These are phyloP conservation scores for Drosophila macrospina DNA, from an alignment of 2,888 invertebrate genomes.

Conservation along the genomic window DNA sequence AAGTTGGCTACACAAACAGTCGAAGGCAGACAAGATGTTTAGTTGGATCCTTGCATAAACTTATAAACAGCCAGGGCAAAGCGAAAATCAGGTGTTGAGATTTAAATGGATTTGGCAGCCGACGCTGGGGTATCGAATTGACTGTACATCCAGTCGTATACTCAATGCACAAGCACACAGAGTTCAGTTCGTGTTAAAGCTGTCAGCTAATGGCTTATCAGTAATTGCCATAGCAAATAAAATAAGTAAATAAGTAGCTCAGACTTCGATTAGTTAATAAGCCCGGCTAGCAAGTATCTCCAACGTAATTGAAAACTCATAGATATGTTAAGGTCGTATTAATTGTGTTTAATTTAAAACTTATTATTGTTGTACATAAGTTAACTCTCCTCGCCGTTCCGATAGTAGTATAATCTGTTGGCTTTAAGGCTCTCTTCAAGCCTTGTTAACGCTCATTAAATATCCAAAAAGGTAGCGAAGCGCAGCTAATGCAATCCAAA, in stretches of 20 bases:
- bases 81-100: conserved; percentile 54
- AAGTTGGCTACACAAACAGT: conserved; percentile 61
- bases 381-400: not conserved
- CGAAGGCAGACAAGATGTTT: conserved; percentile 14
- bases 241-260: conserved; percentile 13
- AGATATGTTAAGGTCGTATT: conserved; percentile 1
- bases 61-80: conserved; percentile 9
- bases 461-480: conserved; percentile 21
- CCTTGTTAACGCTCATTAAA: conserved; percentile 5
- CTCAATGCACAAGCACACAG: conserved; percentile 21
- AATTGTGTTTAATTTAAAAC: not conserved
- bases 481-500: conserved; percentile 47
- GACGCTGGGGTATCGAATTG: conserved; percentile 29
- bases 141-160: conserved; percentile 16
- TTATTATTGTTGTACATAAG: not conserved
- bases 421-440: not conserved
- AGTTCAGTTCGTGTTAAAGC: conserved; percentile 21
- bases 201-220: conserved; percentile 16
- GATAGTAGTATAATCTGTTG: not conserved
- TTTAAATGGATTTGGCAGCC: conserved; percentile 45
- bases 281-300: not conserved
- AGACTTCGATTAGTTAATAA: conserved; percentile 8
- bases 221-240: conserved; percentile 8
- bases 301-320: conserved; percentile 1
- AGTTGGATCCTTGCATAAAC: conserved; percentile 34